Percentiles rank a stretch among this genome's conserved stretches.
Conservation (phyloP, 2,113 vertebrate genomes). For the Nothoprocta perdicaria region DNA sequence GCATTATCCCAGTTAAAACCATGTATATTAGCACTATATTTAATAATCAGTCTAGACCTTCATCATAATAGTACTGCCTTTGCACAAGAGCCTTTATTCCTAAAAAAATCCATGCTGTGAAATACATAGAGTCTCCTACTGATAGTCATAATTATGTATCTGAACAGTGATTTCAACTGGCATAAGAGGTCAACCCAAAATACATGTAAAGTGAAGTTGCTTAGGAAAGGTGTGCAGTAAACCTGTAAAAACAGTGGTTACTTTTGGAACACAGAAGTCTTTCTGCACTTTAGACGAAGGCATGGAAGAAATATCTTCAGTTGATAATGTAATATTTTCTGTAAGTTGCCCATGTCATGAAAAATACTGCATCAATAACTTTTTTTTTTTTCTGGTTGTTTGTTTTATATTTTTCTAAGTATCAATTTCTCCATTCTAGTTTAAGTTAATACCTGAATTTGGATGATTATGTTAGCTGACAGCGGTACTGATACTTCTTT, state of each 20-base stretch:
- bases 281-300: slow-evolving; percentile 86
- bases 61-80: slow-evolving; percentile 85
- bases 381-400: slow-evolving; percentile 13
- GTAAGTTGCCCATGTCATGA: slow-evolving; percentile 73
- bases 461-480: slow-evolving; percentile 73
- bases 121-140: slow-evolving; percentile 82
- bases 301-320: slow-evolving; percentile 79
- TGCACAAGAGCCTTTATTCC: slow-evolving; percentile 85
- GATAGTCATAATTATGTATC: slow-evolving; percentile 43
- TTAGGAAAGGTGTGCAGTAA: slow-evolving; percentile 70
- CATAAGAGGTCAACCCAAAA: slow-evolving; percentile 39
- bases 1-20: slow-evolving; percentile 81
- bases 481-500: slow-evolving; percentile 83
- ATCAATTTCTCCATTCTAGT: slow-evolving; percentile 74
- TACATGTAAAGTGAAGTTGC: slow-evolving; percentile 38
- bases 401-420: slow-evolving; percentile 72
- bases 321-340: slow-evolving; percentile 75
- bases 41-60: slow-evolving; percentile 83
- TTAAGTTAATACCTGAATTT: slow-evolving; percentile 76
- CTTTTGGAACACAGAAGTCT: slow-evolving; percentile 64
- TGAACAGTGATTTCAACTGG: slow-evolving; percentile 55
- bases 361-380: slow-evolving; percentile 70
- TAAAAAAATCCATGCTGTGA: slow-evolving; percentile 91
- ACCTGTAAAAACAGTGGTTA: slow-evolving; percentile 42
- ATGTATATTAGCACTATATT: slow-evolving; percentile 91